phyloP scores from a whole-genome alignment of 2,113 vertebrate genomes.

The Paralichthys olivaceus region DNA sequence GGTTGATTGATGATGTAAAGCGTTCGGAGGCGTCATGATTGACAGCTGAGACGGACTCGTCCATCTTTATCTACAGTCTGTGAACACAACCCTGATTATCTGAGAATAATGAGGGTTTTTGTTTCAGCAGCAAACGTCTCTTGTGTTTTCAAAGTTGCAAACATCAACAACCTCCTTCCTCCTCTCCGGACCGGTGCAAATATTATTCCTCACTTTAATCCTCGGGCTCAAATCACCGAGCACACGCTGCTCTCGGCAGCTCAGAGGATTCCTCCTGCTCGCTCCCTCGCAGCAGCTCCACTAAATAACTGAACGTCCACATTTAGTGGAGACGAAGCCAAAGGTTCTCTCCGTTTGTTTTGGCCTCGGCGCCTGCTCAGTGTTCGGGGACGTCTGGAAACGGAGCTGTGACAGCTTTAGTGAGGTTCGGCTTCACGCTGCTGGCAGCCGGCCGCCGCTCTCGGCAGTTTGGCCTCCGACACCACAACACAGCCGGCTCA shows the following conservation, averaged over 20 bases:
- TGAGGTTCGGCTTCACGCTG: slow-evolving; percentile 21
- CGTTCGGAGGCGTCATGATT: too few relatives aligned
- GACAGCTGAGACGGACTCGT: too few relatives aligned
- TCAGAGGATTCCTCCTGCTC: neutral
- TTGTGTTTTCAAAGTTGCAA: too few relatives aligned
- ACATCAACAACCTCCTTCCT: neutral
- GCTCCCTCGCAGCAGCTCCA: slow-evolving; percentile 5
- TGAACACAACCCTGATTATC: too few relatives aligned
- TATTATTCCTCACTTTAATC: neutral
- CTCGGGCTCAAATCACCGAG: neutral
- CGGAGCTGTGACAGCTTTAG: slow-evolving; percentile 55
- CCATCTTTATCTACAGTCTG: too few relatives aligned
- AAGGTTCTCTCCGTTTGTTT: slow-evolving; percentile 35
- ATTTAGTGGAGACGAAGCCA: slow-evolving; percentile 6
- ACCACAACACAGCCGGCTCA: slow-evolving; percentile 41
- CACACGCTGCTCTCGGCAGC: neutral
- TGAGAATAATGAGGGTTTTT: too few relatives aligned
- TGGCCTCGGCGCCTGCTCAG: slow-evolving; percentile 20
- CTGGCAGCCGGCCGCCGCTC: slow-evolving; percentile 30
- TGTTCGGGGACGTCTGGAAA: slow-evolving; percentile 12
- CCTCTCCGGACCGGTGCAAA: neutral
- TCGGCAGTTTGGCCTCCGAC: slow-evolving; percentile 11
- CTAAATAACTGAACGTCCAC: neutral
- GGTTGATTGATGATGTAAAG: too few relatives aligned
- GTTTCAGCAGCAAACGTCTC: too few relatives aligned